phyloP scores from a whole-genome alignment of 2,797 vertebrate species.

The Phylloscopus collybita region DNA sequence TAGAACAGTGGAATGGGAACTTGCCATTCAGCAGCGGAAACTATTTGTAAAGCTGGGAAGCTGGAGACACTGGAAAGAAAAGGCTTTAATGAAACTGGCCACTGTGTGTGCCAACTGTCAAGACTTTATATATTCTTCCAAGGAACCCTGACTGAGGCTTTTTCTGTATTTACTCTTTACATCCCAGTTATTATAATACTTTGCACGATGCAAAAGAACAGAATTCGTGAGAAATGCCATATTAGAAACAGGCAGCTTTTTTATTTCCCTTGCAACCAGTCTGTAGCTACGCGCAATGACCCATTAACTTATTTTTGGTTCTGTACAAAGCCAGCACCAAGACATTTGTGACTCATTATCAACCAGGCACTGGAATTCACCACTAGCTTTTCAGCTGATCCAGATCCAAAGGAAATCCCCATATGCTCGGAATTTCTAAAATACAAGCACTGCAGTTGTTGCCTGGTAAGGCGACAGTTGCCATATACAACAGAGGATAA shows the following conservation, averaged over 20 bases:
- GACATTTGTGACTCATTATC: conserved; percentile 55
- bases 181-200: conserved; percentile 34
- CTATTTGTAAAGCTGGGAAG: conserved; percentile 71
- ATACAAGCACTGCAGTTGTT: conserved; percentile 7
- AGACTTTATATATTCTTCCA: conserved; percentile 48
- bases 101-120: conserved; percentile 56
- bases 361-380: conserved; percentile 36
- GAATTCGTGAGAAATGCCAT: neutral
- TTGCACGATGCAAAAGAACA: neutral
- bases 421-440: conserved; percentile 44
- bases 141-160: conserved; percentile 40
- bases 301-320: conserved; percentile 48
- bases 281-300: neutral
- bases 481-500: conserved; percentile 1
- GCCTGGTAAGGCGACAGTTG: conserved; percentile 1
- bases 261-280: neutral
- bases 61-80: conserved; percentile 67
- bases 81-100: conserved; percentile 65
- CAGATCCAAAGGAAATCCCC: conserved; percentile 62
- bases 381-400: conserved; percentile 11
- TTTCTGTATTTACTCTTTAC: conserved; percentile 51
- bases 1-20: conserved; percentile 58
- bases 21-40: conserved; percentile 70
- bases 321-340: conserved; percentile 18
- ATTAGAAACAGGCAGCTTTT: neutral